Percentiles rank a stretch among this genome's conserved stretches.
Conservation (phyloP, 1,140 invertebrate species). For the Drosophila micromelanica region DNA sequence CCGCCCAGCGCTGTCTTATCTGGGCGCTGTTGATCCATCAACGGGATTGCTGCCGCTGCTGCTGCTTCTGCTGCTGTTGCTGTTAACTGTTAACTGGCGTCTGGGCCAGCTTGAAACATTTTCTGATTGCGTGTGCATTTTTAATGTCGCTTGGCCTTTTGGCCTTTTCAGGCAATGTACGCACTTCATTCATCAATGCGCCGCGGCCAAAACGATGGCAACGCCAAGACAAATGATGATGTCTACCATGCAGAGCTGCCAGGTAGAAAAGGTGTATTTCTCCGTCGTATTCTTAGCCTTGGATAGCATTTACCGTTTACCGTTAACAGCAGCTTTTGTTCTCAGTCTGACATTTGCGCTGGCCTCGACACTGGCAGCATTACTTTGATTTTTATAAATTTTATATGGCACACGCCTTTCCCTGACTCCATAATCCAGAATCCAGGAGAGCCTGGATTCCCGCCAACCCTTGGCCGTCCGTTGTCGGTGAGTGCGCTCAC, state of each 20-base stretch:
- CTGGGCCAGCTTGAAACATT: slow-evolving; percentile 56
- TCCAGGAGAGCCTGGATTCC: too few relatives aligned
- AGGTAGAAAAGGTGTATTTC: not conserved
- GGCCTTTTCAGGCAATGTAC: slow-evolving; percentile 56
- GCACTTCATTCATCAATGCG: slow-evolving; percentile 80
- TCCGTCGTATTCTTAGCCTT: slow-evolving; percentile 2
- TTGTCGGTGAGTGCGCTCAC: slow-evolving; percentile 48
- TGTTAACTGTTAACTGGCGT: slow-evolving; percentile 11
- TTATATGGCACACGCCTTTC: slow-evolving; percentile 67
- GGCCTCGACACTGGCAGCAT: slow-evolving; percentile 15
- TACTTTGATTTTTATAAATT: slow-evolving; percentile 82
- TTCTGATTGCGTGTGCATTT: slow-evolving; percentile 82
- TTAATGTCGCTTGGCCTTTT: slow-evolving; percentile 72
- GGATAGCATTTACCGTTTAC: slow-evolving; percentile 20
- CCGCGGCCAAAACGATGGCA: slow-evolving; percentile 19
- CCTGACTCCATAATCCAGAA: slow-evolving; percentile 7
- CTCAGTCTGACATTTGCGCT: slow-evolving; percentile 35
- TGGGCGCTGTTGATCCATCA: slow-evolving; percentile 69
- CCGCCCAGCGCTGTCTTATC: slow-evolving; percentile 62
- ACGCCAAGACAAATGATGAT: slow-evolving; percentile 77
- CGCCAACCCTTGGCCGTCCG: slow-evolving; percentile 7
- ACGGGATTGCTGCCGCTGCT: slow-evolving; percentile 32
- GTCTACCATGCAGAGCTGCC: slow-evolving; percentile 44
- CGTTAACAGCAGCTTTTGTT: slow-evolving; percentile 20
- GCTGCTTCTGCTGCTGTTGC: not conserved